These are phyloP conservation scores for Brienomyrus longianalis DNA, from an alignment of 2,113 vertebrate genomes.

Conservation along the genomic window DNA sequence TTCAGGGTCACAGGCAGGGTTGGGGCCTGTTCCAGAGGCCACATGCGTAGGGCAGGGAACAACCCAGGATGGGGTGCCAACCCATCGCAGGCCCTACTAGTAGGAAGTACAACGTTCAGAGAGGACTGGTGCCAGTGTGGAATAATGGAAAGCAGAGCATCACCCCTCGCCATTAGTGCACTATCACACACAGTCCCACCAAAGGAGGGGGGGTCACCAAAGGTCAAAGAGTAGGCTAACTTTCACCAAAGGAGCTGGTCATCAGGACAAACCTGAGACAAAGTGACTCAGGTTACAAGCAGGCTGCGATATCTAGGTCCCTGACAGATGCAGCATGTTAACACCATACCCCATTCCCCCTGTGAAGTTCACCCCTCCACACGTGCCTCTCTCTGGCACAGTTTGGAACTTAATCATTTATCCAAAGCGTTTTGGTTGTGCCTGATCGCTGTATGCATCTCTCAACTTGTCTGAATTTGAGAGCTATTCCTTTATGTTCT, in stretches of 20 bases:
- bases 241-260: conserved; percentile 36
- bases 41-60: neutral
- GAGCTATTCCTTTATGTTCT: neutral
- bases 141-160: conserved; percentile 43
- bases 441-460: neutral
- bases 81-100: neutral
- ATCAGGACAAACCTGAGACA: conserved; percentile 42
- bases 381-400: neutral
- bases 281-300: conserved; percentile 56
- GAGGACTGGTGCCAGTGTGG: neutral
- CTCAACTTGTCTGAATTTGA: neutral
- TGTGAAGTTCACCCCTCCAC: neutral
- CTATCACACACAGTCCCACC: neutral
- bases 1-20: neutral
- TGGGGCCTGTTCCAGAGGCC: neutral
- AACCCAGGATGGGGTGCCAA: neutral
- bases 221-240: conserved; percentile 47
- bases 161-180: neutral
- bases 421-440: neutral
- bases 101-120: neutral
- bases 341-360: neutral
- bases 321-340: conserved; percentile 24
- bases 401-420: neutral
- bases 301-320: conserved; percentile 41
- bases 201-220: conserved; percentile 43